A percentile compares a stretch with the other conserved stretches of the same genome.
Evolutionary conservation across 1,140 invertebrate species (phyloP).

Genomic region (Stegodyphus dumicola): DNA sequence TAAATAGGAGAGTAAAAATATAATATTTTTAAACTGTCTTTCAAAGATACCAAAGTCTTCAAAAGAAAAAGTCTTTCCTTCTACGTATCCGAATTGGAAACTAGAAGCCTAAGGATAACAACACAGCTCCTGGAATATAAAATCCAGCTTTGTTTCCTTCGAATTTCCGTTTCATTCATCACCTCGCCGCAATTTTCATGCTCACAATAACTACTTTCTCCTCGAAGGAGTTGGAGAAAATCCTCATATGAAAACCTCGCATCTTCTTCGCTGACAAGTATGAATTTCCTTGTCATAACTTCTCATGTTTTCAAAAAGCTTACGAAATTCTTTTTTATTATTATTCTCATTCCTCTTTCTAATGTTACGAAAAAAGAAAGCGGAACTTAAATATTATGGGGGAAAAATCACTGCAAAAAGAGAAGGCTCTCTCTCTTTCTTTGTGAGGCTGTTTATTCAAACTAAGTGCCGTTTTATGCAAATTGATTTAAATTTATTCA

Average conservation of each 20-base stretch:
- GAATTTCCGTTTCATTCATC: constrained; percentile 30
- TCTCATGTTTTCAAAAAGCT: constrained; percentile 51
- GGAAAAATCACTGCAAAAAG: no score
- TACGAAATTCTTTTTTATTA: no score
- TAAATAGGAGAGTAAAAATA: no score
- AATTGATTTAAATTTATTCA: constrained; percentile 61
- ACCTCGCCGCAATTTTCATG: constrained; percentile 18
- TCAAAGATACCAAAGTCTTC: no score
- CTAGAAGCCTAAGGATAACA: no score
- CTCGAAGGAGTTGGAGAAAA: neutral
- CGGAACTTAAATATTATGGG: no score
- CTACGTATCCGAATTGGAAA: no score
- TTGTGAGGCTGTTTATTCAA: constrained; percentile 46
- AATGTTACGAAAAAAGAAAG: no score
- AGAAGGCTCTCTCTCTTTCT: neutral
- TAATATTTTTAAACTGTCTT: no score
- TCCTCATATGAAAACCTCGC: no score
- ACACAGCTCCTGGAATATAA: neutral
- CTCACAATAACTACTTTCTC: constrained; percentile 19
- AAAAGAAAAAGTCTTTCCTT: no score
- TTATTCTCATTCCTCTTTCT: no score
- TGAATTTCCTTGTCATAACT: constrained; percentile 55
- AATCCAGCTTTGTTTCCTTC: constrained; percentile 5
- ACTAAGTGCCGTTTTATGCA: constrained; percentile 54
- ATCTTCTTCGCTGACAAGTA: constrained; percentile 32